Evolutionary conservation across 2,113 vertebrate species (phyloP), one percentile per base, ranked within the genome.

Genomic region (Rhynchomys soricoides): DNA sequence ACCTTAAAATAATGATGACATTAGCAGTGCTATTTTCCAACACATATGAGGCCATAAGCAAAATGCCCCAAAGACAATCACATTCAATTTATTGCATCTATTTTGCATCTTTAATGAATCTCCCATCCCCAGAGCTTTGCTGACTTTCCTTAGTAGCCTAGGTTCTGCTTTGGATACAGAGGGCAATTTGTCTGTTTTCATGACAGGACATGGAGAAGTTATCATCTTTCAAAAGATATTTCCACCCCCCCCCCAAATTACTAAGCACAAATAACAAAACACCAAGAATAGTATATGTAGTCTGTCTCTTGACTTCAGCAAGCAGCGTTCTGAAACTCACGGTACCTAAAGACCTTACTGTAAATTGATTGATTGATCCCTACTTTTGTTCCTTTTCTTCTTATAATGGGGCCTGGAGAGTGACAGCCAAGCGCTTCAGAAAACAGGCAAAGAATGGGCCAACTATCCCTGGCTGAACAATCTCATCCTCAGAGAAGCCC

Each of bases 1-100:
- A 97, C 98, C 95, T 97, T 97, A 94, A 97, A 97, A 98, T 98
- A 98, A 98, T 98, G 97, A 97, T 93, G 89, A 79, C 95, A 97
- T 97, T 16, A 70, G 88, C 92, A 96, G 79, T 82, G 85, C 87
- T 97, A 93, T 97, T 98, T 98, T 96, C 96, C 77, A 96, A 95
- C 97, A 96, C 94, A 96, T 82, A 83, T 4, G 34, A 98, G 88
- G 96, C 97, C 97, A 98, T 96, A 96, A 96, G 94, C 71, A 97
- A 98, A 98, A 95, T 82, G 91, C 91, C 94, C 86, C 66, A 87
- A 94, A 97, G 93, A 96, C 77, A 96, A 59, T 70, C 94, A 95
- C 70, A 89, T 93, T 73, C 24, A 48, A 24, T 95, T 91, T 83
- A 50, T 77, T 73, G 77, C 86, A 92, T 97, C 96, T 95, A 96